Evolutionary conservation across 1,140 invertebrate species (phyloP).

Genomic region (Globodera rostochiensis): DNA sequence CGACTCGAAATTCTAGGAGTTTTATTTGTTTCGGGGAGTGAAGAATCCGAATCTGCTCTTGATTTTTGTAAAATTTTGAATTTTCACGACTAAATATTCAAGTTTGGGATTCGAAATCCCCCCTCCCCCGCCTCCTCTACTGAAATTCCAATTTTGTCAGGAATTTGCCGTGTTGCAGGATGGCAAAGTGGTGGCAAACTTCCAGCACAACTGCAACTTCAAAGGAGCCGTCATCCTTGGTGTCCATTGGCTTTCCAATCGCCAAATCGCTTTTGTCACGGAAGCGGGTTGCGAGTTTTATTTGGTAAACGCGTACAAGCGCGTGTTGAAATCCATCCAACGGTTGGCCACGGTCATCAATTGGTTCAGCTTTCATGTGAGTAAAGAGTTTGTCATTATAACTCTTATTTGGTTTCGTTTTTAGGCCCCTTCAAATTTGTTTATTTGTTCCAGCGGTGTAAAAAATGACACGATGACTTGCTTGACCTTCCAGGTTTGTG

Average conservation of each 20-base stretch:
- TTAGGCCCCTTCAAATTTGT: background rate
- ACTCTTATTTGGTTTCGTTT: background rate
- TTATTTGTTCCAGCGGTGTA: constrained; percentile 10
- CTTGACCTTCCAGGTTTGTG: constrained; percentile 1
- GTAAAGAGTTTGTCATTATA: background rate
- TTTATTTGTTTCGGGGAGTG: too few relatives aligned
- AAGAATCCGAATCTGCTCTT: too few relatives aligned
- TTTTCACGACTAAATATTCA: too few relatives aligned
- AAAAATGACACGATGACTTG: background rate
- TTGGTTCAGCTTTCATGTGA: constrained; percentile 24
- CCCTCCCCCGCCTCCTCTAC: too few relatives aligned
- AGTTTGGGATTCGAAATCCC: too few relatives aligned
- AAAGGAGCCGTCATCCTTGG: constrained; percentile 18
- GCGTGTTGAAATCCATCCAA: constrained; percentile 10
- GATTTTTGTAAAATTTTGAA: too few relatives aligned
- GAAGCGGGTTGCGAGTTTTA: constrained; percentile 21
- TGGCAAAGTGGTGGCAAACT: background rate
- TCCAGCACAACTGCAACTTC: background rate
- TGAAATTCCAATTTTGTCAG: background rate
- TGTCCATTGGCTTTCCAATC: background rate
- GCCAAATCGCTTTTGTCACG: constrained; percentile 10
- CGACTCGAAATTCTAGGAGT: too few relatives aligned
- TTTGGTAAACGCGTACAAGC: constrained; percentile 8
- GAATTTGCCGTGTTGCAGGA: constrained; percentile 1
- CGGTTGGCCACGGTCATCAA: background rate